Evolutionary conservation across 1,140 invertebrate genomes (phyloP), one percentile per base, ranked within the genome.

Genomic region (Tribolium castaneum): DNA sequence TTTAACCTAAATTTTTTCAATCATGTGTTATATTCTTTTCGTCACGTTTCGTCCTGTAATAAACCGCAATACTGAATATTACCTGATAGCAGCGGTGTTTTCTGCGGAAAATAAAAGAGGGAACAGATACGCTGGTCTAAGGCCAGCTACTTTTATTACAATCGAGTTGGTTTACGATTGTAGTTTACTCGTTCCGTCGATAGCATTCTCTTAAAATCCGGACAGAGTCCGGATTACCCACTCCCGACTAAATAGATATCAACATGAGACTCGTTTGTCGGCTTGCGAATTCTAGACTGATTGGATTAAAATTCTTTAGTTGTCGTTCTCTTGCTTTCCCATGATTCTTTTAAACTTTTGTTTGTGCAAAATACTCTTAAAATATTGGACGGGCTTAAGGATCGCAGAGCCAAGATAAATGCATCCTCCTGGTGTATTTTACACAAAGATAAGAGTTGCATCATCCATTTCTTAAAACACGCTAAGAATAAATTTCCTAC

Each of bases 241-340:
- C 70, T 73, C 70, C 39, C 49, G 16, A 51, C 70, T 62, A 62
- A 62, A 62, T 62, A 62, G 56, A 62, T 62, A 62, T 30, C 56
- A 62, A 62, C 56, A 62, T 62, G 56, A 62, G 56, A 62, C 56
- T 72, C 50, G 70, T 72, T 52, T 25, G 50, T 50, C 70, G 70
- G 50, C 70, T 72, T 72, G 45, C 70, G 50, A 51, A 72, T 72
- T 52, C 50, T 30, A 12, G 16, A 19, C 45, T 72, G 70, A 72
- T 72, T 72, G 70, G 70, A 72, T 72, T 72, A 72, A 72, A 72
- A 72, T 72, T 72, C 70, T 72, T 72, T 22, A 51, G 70, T 51
- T 72, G 56, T 13, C 56, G 39, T 72, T 72, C 16, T 19, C 12
- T 72, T 51, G 45, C 19, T 51, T 72, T 51, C 9, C 50, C 39